Conservation (phyloP, 2,797 vertebrate species). For the Cichlasoma orientale region DNA sequence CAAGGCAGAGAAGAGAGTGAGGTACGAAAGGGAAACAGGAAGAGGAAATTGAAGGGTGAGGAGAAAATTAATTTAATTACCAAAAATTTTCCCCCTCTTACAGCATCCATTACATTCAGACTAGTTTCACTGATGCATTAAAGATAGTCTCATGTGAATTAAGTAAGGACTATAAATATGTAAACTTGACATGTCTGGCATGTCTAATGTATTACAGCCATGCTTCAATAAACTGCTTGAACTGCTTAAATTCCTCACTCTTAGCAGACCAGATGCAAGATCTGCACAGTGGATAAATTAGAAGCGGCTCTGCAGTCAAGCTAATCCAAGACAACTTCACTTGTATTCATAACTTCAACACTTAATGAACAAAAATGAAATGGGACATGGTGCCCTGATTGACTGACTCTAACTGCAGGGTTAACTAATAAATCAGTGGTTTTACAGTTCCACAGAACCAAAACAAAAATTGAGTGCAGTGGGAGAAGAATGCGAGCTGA, state of each 20-base stretch:
- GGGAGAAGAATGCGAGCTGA: neutral
- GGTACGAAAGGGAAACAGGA: conserved; percentile 58
- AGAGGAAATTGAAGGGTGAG: conserved; percentile 44
- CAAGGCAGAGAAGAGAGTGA: conserved; percentile 28
- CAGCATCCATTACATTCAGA: neutral
- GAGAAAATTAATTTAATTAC: conserved; percentile 30
- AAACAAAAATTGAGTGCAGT: neutral
- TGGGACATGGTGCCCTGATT: no score
- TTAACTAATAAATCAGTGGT: neutral
- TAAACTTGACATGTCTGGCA: neutral
- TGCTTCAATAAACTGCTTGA: neutral
- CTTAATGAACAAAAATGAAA: neutral
- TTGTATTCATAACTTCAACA: neutral
- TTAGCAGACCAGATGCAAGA: neutral
- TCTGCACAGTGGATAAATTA: neutral
- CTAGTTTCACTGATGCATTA: neutral
- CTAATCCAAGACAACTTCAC: neutral
- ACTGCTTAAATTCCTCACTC: neutral
- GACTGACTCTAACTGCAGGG: neutral
- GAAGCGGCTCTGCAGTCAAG: neutral
- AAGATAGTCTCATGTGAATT: neutral
- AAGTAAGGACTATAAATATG: neutral
- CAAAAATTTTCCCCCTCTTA: conserved; percentile 1
- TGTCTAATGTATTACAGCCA: neutral
- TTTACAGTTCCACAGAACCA: neutral